These are phyloP conservation scores for Notamacropus eugenii DNA, from an alignment of 2,797 vertebrate genomes.

Conservation along the genomic window DNA sequence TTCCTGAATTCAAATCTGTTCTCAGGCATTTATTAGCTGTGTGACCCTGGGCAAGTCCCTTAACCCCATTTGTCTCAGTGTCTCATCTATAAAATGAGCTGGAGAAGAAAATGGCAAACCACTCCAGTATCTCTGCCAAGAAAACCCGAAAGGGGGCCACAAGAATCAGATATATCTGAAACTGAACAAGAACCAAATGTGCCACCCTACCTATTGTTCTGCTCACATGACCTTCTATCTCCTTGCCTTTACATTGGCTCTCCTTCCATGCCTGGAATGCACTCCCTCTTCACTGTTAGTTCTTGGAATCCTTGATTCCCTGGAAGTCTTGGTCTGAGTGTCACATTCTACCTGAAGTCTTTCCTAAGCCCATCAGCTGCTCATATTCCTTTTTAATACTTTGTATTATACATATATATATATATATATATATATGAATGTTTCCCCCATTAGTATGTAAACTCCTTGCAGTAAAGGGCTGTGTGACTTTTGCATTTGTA, in stretches of 20 bases:
- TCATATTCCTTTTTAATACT: neutral
- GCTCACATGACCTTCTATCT: neutral
- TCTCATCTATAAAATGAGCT: no score
- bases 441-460: neutral
- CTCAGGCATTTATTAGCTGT: no score
- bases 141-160: no score
- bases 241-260: neutral
- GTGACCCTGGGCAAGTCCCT: no score
- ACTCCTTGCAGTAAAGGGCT: neutral
- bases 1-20: no score
- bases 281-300: neutral
- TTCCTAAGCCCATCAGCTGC: neutral
- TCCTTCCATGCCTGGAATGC: neutral
- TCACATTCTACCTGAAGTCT: neutral
- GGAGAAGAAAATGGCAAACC: no score
- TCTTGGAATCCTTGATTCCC: neutral
- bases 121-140: no score
- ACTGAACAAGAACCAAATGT: neutral
- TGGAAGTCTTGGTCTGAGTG: neutral
- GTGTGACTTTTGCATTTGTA: neutral
- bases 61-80: no score
- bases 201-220: neutral
- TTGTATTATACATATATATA: neutral
- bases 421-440: neutral
- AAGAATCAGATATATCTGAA: no score